A percentile compares a stretch with the other conserved stretches of the same genome.
Evolutionary conservation across 2,113 vertebrate genomes (phyloP).

Genomic region (Hypanus sabinus): DNA sequence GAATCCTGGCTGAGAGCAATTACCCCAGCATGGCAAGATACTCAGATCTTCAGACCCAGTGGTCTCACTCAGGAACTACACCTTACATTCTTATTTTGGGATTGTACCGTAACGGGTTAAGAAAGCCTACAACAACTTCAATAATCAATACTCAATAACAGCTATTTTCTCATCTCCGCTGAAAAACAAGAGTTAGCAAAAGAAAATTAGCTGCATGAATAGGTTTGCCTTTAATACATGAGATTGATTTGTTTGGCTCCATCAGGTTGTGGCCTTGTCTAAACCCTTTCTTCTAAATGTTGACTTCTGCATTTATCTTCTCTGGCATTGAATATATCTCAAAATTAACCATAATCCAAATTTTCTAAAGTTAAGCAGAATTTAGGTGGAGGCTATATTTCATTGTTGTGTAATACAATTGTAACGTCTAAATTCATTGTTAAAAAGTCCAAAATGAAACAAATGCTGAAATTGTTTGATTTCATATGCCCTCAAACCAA

Average conservation of each 20-base stretch:
- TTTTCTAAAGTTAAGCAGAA: background rate
- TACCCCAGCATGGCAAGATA: background rate
- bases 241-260: conserved; percentile 22
- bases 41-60: background rate
- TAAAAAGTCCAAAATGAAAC: background rate
- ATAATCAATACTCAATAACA: conserved; percentile 29
- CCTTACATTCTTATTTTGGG: background rate
- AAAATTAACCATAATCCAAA: background rate
- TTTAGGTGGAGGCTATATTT: background rate
- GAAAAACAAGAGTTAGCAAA: conserved; percentile 26
- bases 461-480: background rate
- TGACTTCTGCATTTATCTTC: conserved; percentile 1
- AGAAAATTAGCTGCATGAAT: conserved; percentile 30
- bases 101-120: background rate
- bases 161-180: background rate
- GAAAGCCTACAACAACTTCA: background rate
- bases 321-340: background rate
- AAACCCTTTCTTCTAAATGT: background rate
- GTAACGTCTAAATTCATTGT: background rate
- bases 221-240: background rate
- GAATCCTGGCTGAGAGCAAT: background rate
- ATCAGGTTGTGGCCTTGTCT: conserved; percentile 17
- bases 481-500: background rate
- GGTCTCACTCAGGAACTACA: background rate
- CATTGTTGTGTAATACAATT: background rate